A percentile compares a stretch with the other conserved stretches of the same genome.
Conservation (phyloP, 2,888 invertebrate species). For the Escarpia spicata region DNA sequence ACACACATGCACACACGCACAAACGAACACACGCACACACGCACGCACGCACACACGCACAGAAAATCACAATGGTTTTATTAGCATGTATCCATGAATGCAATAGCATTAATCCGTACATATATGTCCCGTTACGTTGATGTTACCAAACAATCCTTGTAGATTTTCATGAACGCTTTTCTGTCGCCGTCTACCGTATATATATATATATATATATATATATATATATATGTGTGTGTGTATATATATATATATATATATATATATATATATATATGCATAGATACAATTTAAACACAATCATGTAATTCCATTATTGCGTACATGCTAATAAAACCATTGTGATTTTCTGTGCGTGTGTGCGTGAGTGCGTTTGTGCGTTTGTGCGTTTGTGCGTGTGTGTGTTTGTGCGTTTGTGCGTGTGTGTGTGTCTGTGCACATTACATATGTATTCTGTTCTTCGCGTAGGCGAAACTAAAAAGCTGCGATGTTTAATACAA, state of each 20-base stretch:
- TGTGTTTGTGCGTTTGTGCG: not conserved
- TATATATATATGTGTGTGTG: not conserved
- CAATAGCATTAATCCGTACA: not conserved
- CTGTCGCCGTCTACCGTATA: not conserved
- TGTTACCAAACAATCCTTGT: not conserved
- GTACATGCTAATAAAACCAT: not conserved
- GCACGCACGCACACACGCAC: not conserved
- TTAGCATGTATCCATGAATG: not conserved
- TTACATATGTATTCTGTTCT: too few species aligned
- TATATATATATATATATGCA: not conserved
- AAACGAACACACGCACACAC: not conserved
- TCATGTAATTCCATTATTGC: not conserved
- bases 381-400: not conserved
- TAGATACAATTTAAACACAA: too few species aligned
- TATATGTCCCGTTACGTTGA: not conserved
- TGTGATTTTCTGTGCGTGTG: not conserved
- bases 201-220: too few species aligned
- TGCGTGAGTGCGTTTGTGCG: not conserved
- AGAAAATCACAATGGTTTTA: not conserved
- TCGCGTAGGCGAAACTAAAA: too few species aligned
- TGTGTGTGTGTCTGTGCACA: not conserved
- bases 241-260: not conserved
- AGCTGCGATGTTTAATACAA: too few species aligned
- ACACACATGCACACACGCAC: not conserved
- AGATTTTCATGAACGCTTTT: not conserved